Conservation (phyloP, 2,888 invertebrate genomes). For the Tribolium freemani region DNA sequence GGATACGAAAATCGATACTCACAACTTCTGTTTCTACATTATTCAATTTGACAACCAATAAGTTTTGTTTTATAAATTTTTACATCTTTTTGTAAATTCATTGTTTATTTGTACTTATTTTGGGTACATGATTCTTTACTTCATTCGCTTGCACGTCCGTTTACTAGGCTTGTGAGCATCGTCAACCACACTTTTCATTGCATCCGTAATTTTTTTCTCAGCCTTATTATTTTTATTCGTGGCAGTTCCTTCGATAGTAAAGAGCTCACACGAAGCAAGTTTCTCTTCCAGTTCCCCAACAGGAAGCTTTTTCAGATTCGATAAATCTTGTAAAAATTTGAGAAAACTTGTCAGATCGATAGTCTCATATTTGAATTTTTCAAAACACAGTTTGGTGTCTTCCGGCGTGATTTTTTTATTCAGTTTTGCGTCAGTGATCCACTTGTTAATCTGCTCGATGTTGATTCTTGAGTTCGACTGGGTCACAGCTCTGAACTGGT, state of each 20-base stretch:
- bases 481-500: neutral
- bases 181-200: neutral
- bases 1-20: too few relatives aligned
- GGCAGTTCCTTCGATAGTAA: neutral
- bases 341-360: neutral
- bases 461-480: neutral
- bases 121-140: neutral
- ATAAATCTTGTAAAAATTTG: neutral
- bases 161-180: too few relatives aligned
- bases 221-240: neutral
- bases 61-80: too few relatives aligned
- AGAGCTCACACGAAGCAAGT: neutral
- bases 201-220: neutral
- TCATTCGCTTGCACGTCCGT: neutral
- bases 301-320: neutral
- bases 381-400: constrained; percentile 2
- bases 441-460: constrained; percentile 1
- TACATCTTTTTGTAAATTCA: too few relatives aligned
- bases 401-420: neutral
- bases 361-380: constrained; percentile 5
- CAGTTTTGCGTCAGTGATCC: constrained; percentile 1
- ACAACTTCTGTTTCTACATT: too few relatives aligned
- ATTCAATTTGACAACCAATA: too few relatives aligned
- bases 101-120: too few relatives aligned
- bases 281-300: neutral